Base-by-base conservation (phyloP, 2,113 vertebrate species). In the Tinamus guttatus region DNA sequence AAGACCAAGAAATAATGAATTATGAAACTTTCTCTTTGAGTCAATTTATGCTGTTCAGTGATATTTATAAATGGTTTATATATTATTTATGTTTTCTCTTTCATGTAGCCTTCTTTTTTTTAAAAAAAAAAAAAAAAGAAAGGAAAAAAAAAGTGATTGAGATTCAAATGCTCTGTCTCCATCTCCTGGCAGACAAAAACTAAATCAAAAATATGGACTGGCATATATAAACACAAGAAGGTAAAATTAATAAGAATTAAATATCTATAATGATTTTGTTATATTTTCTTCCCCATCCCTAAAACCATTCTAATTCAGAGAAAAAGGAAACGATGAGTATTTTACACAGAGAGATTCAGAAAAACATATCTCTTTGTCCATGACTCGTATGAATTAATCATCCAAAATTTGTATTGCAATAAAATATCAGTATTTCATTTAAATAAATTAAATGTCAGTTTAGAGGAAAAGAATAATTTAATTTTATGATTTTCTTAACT, bases 141-240 rank as follows among this genome's bases (percentile, higher is more conserved):
- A 21, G 21, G 11, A 21, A 49, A 49, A 49, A 67, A 74, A n/a
- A 83, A 67, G 1, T 75, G 8, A 56, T 34, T 49, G 18, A 92
- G 34, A 92, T 76, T 89, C 32, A 90, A 95, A 93, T 88, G 47
- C 86, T 97, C 43, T 97, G 90, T 86, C 94, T 95, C 94, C 94
- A 93, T 92, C 94, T 97, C 88, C 92, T 96, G 94, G 85, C 6
- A 96, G 69, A 51, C 40, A 74, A 83, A 25, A 90, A 70, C 14
- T 22, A 36, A 86, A 80, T 6, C 34, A 68, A 94, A 92, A 45
- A 63, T 11, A 3, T n/a, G 6, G 38, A 52, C 12, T 75, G 28
- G 21, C 70, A 86, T 51, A 20, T 11, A 36, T 40, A 36, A 71
- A 78, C 2, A 19, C 13, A 56, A 87, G 5, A 1, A 6, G 81